Percentiles rank a stretch among this genome's conserved stretches.
These are phyloP conservation scores for Karalla daura DNA, from an alignment of 2,797 vertebrate genomes.

Conservation along the genomic window DNA sequence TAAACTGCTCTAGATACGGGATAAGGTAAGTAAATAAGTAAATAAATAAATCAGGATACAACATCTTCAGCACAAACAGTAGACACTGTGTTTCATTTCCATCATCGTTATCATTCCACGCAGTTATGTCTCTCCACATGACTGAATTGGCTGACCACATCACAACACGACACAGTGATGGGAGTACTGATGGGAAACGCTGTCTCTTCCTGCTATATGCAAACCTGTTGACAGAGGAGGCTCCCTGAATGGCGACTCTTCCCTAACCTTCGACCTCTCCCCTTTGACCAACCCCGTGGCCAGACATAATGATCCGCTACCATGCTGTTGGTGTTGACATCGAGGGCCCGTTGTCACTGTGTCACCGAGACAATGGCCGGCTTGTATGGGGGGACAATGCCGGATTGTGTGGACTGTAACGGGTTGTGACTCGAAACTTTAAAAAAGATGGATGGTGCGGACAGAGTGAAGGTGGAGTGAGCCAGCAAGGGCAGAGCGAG, in stretches of 20 bases:
- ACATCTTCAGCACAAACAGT: not conserved
- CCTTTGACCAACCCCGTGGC: constrained; percentile 62
- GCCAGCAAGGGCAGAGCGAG: not conserved
- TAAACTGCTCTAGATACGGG: not conserved
- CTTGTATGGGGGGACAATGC: constrained; percentile 67
- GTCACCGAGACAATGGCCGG: constrained; percentile 62
- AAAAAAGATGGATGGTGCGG: constrained; percentile 55
- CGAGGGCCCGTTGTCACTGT: constrained; percentile 61
- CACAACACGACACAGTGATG: constrained; percentile 42
- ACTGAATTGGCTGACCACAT: constrained; percentile 35
- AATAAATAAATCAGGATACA: too few relatives aligned
- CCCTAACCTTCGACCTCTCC: constrained; percentile 66
- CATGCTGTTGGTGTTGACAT: constrained; percentile 66
- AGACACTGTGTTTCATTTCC: constrained; percentile 34
- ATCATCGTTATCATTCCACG: constrained; percentile 64
- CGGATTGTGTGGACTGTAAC: constrained; percentile 36
- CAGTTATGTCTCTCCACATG: constrained; percentile 26
- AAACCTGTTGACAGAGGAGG: constrained; percentile 77
- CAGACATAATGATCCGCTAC: constrained; percentile 67
- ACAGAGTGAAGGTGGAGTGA: constrained; percentile 13
- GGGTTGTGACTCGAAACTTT: constrained; percentile 49
- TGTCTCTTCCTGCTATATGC: constrained; percentile 67
- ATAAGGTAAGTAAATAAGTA: not conserved
- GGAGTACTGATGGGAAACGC: constrained; percentile 46
- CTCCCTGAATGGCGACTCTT: constrained; percentile 67